Evolutionary conservation across 2,888 invertebrate genomes (phyloP).

Genomic region (Cosmia pyralina): DNA sequence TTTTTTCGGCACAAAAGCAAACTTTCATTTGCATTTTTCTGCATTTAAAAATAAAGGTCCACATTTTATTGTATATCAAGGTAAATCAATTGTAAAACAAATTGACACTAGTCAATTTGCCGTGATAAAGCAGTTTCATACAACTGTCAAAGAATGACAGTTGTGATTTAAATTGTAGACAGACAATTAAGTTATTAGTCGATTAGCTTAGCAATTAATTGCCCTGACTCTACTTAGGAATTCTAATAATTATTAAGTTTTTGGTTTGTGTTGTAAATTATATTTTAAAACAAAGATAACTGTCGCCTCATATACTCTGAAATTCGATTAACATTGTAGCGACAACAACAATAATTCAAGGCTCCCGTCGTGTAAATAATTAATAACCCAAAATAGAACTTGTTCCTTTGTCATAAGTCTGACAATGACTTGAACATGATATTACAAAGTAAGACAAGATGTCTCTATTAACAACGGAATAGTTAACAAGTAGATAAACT

Average conservation of each 20-base stretch:
- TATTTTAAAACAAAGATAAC: conserved; percentile 10
- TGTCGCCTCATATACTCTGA: background rate
- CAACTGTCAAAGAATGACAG: background rate
- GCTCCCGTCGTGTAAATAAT: background rate
- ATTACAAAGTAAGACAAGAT: conserved; percentile 29
- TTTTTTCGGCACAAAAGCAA: background rate
- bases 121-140: background rate
- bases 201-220: background rate
- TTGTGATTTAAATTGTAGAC: too few relatives aligned
- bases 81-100: background rate
- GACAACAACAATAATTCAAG: conserved; percentile 29
- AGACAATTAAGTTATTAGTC: too few relatives aligned
- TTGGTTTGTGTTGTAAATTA: background rate
- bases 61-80: too few relatives aligned
- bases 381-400: conserved; percentile 27
- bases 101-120: background rate
- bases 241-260: background rate
- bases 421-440: conserved; percentile 18
- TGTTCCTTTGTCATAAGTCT: conserved; percentile 12
- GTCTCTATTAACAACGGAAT: conserved; percentile 28
- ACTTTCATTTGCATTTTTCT: background rate
- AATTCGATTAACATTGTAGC: conserved; percentile 47
- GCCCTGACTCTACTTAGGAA: background rate
- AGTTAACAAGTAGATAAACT: conserved; percentile 23
- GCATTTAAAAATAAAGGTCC: background rate